Evolutionary conservation across 2,797 vertebrate genomes (phyloP), one percentile per base, ranked within the genome.

Genomic region (Lithobates pipiens): DNA sequence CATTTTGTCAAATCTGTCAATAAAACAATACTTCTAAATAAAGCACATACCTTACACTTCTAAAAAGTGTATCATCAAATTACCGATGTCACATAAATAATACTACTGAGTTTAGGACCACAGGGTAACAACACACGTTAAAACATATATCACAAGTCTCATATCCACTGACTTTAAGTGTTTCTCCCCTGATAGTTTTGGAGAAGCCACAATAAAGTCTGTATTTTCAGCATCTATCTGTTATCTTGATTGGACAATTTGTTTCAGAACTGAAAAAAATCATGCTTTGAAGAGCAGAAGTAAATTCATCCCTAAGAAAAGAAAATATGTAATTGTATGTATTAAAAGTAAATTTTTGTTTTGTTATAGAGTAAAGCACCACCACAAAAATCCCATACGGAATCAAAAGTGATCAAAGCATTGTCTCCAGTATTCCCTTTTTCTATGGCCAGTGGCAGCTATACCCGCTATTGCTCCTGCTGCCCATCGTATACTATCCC

Each of bases 121-220:
- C 27, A 18, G 13, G 27, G 34, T 34, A 65, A 65, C 6, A 32
- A n/a, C 23, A 25, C 18, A 13, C 23, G 21, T 39, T 63, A 57
- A 77, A 65, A 11, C 76, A 77, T 77, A 77, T 27, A 77, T 77
- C 54, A 77, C 54, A 36, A 77, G 57, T 65, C 32, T 77, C 57
- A 63, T 77, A 63, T 77, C 46, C 74, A 34, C 25, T 63, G 42
- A 29, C 77, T 70, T 18, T 54, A 50, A 80, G 44, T 70, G 42
- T 36, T 39, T 54, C 32, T 70, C 77, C 77, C 67, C 68, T 80
- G 77, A 54, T 32, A 80, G n/a, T 70, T 23, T 79, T 16, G 67
- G 65, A 46, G 65, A 32, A 50, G 50, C 25, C 46, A 80, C 77
- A 80, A 27, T 46, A 74, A 54, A 10, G 25, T 80, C 27, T 21